Base-by-base conservation (phyloP, 2,113 vertebrate genomes). In the Sturnus vulgaris region DNA sequence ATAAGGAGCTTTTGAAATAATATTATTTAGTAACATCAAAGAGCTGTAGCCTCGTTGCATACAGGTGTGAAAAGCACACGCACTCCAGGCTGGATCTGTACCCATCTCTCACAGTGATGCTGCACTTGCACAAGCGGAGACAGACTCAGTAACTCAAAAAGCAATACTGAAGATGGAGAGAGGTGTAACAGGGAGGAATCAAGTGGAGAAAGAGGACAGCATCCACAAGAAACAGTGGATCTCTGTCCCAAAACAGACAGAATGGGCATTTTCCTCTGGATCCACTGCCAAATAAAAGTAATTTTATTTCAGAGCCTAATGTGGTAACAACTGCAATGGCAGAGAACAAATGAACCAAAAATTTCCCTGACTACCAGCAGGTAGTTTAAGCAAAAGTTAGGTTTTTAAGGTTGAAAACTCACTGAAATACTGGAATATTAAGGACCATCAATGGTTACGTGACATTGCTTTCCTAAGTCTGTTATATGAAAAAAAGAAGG, bases 1-100 rank as follows among this genome's bases (percentile, higher is more conserved):
- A 35, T 77, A 90, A 79, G 55, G 50, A 86, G 83, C 47, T 94
- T 93, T 86, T 76, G 70, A 88, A 93, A 86, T 85, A 87, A 27
- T 82, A 68, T 49, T 66, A 73, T 65, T 85, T 93, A 42, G 53
- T 68, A 85, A 56, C 57, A 69, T 33, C 61, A 83, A 85, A 85
- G 83, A 93, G 35, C 57, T 80, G 46, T 3, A 35, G 78, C 31
- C 53, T 64, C 0, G 0, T 35, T 66, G 42, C 2, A 0, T 23
- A n/a, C 0, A 21, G 47, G 52, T 22, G 56, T 39, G 77, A 53
- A 61, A 63, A 83, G 27, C 79, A 73, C 69, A 64, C 0, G 0
- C 71, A 31, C 15, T 66, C 61, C 88, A 91, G 77, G 42, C 44
- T 17, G 57, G 56, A 61, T n/a, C 47, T 1, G 0, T 20, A 63